These are phyloP conservation scores for Chamaea fasciata DNA, from an alignment of 2,113 vertebrate genomes.

Conservation along the genomic window DNA sequence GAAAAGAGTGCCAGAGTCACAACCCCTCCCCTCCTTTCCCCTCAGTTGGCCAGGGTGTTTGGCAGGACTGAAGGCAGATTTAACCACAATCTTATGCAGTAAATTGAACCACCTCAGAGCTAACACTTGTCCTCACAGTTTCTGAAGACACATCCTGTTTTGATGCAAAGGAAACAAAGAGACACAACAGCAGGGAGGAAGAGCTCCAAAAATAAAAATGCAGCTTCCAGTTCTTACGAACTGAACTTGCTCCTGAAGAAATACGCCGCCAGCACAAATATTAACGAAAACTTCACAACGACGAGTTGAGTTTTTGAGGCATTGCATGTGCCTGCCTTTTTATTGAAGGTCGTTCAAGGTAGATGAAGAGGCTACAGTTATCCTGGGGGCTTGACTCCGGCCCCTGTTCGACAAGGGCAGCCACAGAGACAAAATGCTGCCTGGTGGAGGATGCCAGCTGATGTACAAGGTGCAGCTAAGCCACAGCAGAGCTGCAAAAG, in stretches of 20 bases:
- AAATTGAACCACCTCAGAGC: background rate
- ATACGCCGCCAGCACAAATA: fast-evolving
- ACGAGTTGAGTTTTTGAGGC: background rate
- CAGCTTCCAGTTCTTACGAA: background rate
- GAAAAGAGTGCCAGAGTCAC: background rate
- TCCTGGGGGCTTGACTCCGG: background rate
- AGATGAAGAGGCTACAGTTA: background rate
- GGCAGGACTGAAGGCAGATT: background rate
- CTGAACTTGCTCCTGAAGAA: background rate
- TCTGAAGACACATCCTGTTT: background rate
- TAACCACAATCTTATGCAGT: background rate
- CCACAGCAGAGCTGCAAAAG: background rate
- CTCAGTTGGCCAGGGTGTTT: background rate
- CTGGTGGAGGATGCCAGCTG: background rate
- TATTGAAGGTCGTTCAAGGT: fast-evolving
- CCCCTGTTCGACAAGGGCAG: background rate
- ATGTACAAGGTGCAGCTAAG: fast-evolving
- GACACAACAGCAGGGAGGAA: fast-evolving
- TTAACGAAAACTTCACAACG: background rate
- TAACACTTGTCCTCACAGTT: background rate
- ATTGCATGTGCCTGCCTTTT: background rate
- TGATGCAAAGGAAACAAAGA: background rate
- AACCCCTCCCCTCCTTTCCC: background rate
- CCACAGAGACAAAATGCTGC: fast-evolving
- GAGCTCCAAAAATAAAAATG: background rate